Percentiles rank a stretch among this genome's conserved stretches.
Conservation (phyloP, 2,113 vertebrate species). For the Illadopsis cleaveri region DNA sequence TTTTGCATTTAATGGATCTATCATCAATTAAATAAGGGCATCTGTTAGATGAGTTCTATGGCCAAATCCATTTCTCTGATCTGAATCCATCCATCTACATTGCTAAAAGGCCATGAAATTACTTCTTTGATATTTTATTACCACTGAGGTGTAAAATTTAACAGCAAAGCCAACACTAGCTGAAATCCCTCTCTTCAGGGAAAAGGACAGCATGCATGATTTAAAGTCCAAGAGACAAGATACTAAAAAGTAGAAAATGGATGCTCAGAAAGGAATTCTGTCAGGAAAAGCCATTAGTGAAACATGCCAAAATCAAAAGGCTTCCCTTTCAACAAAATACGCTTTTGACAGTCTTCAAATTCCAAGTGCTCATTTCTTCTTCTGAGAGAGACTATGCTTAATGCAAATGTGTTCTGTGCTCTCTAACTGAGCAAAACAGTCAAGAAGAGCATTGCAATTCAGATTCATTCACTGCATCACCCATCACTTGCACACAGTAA, state of each 20-base stretch:
- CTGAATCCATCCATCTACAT: constrained; percentile 60
- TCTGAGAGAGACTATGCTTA: constrained; percentile 54
- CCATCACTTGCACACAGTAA: constrained; percentile 62
- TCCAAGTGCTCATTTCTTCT: constrained; percentile 62
- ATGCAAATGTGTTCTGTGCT: constrained; percentile 70
- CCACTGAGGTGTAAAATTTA: constrained; percentile 68
- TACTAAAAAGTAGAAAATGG: constrained; percentile 56
- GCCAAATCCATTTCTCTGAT: constrained; percentile 59
- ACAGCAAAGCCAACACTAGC: constrained; percentile 40
- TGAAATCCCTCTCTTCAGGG: constrained; percentile 54
- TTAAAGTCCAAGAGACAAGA: constrained; percentile 70
- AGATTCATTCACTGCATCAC: constrained; percentile 46
- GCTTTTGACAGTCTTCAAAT: constrained; percentile 71
- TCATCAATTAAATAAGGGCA: constrained; percentile 55
- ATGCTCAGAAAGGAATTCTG: constrained; percentile 54
- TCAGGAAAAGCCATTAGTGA: constrained; percentile 63
- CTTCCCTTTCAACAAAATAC: constrained; percentile 63
- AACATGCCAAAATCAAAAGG: constrained; percentile 66
- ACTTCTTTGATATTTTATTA: constrained; percentile 72
- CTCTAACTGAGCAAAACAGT: constrained; percentile 46
- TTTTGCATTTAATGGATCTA: constrained; percentile 52
- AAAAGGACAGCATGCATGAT: constrained; percentile 66
- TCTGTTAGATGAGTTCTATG: constrained; percentile 25
- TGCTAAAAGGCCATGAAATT: constrained; percentile 68
- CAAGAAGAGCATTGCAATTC: constrained; percentile 67